Conservation (phyloP, 2,797 vertebrate species). For the Eulemur mongoz region DNA sequence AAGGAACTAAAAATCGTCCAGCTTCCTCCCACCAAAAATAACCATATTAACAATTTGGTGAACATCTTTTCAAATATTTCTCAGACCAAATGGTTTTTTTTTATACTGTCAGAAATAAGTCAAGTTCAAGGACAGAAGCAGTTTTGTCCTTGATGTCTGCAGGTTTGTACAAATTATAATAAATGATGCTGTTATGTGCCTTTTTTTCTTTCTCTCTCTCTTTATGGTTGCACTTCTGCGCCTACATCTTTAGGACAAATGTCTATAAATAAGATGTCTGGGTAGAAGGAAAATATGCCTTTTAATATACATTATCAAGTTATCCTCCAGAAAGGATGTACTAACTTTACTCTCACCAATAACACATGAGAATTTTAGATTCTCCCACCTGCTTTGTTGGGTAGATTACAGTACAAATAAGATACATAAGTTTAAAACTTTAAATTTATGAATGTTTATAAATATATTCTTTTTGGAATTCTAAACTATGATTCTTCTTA, state of each 20-base stretch:
- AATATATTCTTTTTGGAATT: neutral
- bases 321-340: neutral
- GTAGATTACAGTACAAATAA: neutral
- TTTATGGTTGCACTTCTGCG: neutral
- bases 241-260: neutral
- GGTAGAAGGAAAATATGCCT: neutral
- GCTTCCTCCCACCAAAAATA: neutral
- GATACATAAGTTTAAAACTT: neutral
- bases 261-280: neutral
- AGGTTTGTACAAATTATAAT: neutral
- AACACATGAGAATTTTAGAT: neutral
- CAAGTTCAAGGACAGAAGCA: neutral
- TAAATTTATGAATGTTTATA: constrained; percentile 6
- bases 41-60: neutral
- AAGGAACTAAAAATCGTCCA: neutral
- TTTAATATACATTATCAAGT: neutral
- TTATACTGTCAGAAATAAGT: neutral
- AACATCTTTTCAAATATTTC: constrained; percentile 28
- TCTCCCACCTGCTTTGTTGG: neutral
- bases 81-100: neutral
- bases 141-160: neutral
- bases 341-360: neutral
- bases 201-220: neutral
- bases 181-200: neutral
- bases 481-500: neutral